Base-by-base conservation (phyloP, 1,140 invertebrate species). In the Stenopsyche tienmushanensis region DNA sequence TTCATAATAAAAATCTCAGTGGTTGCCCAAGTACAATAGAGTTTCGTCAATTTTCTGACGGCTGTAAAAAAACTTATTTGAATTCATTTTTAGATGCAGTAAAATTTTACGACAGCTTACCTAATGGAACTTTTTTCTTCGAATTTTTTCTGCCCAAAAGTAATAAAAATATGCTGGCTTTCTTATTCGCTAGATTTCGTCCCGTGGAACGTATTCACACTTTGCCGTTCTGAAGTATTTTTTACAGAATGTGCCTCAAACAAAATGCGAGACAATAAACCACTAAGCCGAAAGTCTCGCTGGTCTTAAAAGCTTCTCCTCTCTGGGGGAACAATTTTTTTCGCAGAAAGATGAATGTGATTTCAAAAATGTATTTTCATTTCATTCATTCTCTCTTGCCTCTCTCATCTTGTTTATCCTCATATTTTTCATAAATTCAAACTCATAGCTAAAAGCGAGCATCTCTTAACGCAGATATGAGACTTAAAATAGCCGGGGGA, bases 281-380 rank as follows among this genome's bases (percentile, higher is more conserved):
- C 57, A 60, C 57, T 60, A 60, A 60, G 57, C 57, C 57, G 57
- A 60, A 34, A 34, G 57, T 60, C 39, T 47, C 39, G 57, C 42
- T 39, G 13, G 57, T 49, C 41, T 60, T 60, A 60, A 60, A 60
- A 60, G 57, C 57, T 60, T 49, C 44, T 60, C 44, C 39, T 44
- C 55, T 47, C 42, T 26, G n/a, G 57, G 57, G 44, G 24, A 60
- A 18, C 44, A 5, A 29, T 42, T 42, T 60, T 60, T 21, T 39
- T 60, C 57, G 41, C 57, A 17, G 42, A 60, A 60, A 60, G 57
- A 60, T 60, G 57, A 60, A 60, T 60, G 44, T 49, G 57, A 60
- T 60, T 60, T 60, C 21, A 60, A 60, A 60, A 60, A 60, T 41
- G 57, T 60, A 60, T 60, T 60, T 60, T 60, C 57, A 60, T 60